A percentile compares a stretch with the other conserved stretches of the same genome.
phyloP scores from a whole-genome alignment of 1,140 invertebrate species.

The Drosophila sulfurigaster region DNA sequence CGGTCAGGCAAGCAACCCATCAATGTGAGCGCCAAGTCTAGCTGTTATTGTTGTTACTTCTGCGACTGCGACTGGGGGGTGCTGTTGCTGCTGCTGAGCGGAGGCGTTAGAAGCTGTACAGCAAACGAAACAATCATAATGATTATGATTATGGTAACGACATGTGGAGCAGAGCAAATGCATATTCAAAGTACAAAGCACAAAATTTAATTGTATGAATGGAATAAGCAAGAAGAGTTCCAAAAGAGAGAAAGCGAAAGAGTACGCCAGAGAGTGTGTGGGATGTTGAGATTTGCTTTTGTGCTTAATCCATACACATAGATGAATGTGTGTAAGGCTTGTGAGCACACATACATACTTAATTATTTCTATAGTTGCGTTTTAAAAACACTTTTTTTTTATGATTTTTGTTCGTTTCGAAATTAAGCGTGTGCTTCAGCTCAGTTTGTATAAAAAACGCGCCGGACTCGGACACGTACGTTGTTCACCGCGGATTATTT shows the following conservation, averaged over 20 bases:
- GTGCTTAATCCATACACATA: constrained; percentile 38
- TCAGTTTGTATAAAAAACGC: constrained; percentile 78
- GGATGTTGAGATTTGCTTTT: constrained; percentile 51
- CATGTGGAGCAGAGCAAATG: constrained; percentile 71
- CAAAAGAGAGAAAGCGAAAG: constrained; percentile 20
- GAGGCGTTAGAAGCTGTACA: constrained; percentile 65
- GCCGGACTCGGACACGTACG: constrained; percentile 75
- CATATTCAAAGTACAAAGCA: constrained; percentile 48
- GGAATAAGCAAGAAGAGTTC: constrained; percentile 35
- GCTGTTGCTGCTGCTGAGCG: constrained; percentile 3
- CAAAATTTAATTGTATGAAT: constrained; percentile 66
- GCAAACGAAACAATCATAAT: constrained; percentile 53
- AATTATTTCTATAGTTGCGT: constrained; percentile 42
- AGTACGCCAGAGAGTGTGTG: constrained; percentile 15
- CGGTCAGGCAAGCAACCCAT: neutral
- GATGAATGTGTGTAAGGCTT: constrained; percentile 7
- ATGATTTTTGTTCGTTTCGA: constrained; percentile 74
- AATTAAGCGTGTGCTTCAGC: constrained; percentile 60
- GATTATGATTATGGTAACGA: constrained; percentile 68
- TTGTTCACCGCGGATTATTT: constrained; percentile 53
- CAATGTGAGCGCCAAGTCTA: constrained; percentile 39
- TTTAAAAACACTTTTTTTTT: constrained; percentile 71
- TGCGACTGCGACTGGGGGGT: constrained; percentile 7
- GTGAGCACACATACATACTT: neutral
- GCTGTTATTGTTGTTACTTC: constrained; percentile 32